Conservation (phyloP, 2,113 vertebrate species). For the Oxyura jamaicensis region DNA sequence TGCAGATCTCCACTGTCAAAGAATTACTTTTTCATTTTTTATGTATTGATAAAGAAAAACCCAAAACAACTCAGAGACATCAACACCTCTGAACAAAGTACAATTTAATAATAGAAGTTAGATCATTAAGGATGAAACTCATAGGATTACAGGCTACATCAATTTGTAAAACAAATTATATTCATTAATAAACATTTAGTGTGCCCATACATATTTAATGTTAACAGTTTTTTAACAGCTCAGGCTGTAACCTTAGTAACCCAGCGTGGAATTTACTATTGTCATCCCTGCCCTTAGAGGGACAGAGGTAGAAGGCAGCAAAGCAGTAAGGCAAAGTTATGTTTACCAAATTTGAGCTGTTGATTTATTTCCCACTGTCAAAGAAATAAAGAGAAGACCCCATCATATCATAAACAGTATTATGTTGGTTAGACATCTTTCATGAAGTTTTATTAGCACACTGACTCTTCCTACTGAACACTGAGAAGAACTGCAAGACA, state of each 20-base stretch:
- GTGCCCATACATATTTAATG: conserved; percentile 9
- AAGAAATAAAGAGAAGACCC: background rate
- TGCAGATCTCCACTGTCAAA: background rate
- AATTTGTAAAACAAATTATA: conserved; percentile 30
- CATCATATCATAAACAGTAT: background rate
- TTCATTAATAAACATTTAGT: background rate
- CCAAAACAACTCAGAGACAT: background rate
- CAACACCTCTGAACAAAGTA: background rate
- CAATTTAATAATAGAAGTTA: conserved; percentile 5
- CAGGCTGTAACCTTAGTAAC: background rate
- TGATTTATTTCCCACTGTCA: background rate
- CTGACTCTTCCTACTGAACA: background rate
- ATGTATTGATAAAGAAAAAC: background rate
- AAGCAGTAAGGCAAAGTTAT: background rate
- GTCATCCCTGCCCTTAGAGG: background rate
- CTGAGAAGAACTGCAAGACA: background rate
- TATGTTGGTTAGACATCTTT: background rate
- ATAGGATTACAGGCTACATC: background rate
- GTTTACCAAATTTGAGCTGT: background rate
- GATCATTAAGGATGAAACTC: conserved; percentile 26
- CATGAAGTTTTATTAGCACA: background rate
- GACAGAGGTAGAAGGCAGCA: background rate
- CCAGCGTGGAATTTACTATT: background rate
- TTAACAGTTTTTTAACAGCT: background rate
- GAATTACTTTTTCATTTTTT: conserved; percentile 2